These are phyloP conservation scores for Notiomystis cincta DNA, from an alignment of 2,113 vertebrate genomes.

Conservation along the genomic window DNA sequence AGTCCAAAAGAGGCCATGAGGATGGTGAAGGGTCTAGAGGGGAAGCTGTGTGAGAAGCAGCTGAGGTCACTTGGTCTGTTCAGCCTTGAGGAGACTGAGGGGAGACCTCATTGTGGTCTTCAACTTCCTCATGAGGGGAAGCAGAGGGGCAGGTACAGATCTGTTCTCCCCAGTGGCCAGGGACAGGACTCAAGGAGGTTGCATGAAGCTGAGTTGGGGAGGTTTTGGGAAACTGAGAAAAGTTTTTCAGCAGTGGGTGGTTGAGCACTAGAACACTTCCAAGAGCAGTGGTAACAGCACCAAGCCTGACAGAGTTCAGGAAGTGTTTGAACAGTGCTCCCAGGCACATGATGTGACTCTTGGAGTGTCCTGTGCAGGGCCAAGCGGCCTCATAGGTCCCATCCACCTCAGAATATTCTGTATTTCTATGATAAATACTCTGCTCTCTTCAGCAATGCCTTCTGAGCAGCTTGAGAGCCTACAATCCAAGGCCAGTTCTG, in stretches of 20 bases:
- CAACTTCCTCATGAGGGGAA: neutral
- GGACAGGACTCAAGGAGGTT: neutral
- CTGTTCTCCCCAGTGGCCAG: neutral
- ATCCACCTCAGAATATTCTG: neutral
- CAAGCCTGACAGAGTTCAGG: neutral
- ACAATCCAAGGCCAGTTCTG: neutral
- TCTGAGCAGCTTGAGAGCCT: neutral
- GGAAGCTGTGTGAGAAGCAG: fast-evolving
- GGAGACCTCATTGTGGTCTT: neutral
- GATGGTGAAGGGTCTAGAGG: neutral
- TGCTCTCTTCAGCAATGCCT: neutral
- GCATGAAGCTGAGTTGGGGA: neutral
- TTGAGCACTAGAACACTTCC: neutral
- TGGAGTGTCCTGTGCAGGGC: neutral
- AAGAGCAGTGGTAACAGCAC: neutral
- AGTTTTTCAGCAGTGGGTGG: neutral
- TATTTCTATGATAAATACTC: neutral
- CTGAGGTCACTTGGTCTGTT: neutral
- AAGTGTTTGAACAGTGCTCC: neutral
- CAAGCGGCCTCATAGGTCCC: neutral
- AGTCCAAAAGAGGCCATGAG: neutral
- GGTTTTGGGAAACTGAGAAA: neutral
- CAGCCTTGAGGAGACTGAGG: neutral
- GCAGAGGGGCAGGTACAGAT: neutral
- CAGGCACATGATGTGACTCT: neutral